Percentiles rank a stretch among this genome's conserved stretches.
phyloP scores from a whole-genome alignment of 2,113 vertebrate species.

The Saguinus imperator region DNA sequence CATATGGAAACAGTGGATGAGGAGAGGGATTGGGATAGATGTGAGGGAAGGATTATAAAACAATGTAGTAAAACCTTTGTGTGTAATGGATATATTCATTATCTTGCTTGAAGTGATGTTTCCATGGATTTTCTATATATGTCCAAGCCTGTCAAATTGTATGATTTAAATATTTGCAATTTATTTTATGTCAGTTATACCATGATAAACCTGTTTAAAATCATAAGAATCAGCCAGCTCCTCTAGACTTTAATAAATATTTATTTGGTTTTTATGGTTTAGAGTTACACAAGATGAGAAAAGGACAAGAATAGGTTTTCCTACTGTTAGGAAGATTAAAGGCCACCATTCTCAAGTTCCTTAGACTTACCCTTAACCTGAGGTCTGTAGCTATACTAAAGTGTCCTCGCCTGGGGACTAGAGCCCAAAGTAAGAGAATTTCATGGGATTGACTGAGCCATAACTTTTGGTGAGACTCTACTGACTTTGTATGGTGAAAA shows the following conservation, averaged over 20 bases:
- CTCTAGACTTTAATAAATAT: background rate
- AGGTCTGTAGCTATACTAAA: background rate
- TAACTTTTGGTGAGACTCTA: background rate
- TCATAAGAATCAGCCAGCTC: background rate
- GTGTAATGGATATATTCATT: background rate
- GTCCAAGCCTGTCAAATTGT: background rate
- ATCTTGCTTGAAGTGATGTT: background rate
- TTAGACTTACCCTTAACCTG: background rate
- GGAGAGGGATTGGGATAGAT: background rate
- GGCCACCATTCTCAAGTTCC: background rate
- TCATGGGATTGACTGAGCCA: background rate
- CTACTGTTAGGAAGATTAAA: slow-evolving; percentile 38
- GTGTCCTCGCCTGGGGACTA: background rate
- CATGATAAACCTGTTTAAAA: background rate
- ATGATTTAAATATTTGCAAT: background rate
- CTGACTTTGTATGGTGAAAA: background rate
- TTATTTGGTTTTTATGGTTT: slow-evolving; percentile 26
- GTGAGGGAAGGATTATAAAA: background rate
- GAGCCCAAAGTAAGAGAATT: background rate
- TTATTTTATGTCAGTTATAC: slow-evolving; percentile 9
- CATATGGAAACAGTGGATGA: background rate
- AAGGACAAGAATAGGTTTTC: slow-evolving; percentile 13
- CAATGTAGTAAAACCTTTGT: background rate
- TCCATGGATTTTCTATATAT: background rate
- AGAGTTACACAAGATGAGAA: background rate